Evolutionary conservation across 2,797 vertebrate genomes (phyloP).

Genomic region (Triplophysa yarkandensis): DNA sequence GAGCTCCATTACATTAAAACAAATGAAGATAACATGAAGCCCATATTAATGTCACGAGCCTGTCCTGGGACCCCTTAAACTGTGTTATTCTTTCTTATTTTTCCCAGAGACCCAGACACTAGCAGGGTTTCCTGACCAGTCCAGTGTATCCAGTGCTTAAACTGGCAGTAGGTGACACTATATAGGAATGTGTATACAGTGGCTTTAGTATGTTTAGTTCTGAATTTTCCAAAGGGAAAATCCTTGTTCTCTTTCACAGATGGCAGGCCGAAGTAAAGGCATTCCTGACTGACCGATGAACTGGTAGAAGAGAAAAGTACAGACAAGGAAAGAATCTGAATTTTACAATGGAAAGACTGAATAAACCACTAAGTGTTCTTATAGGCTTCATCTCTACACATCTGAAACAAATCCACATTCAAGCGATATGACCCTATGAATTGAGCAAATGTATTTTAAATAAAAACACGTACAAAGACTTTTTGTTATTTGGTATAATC

Average conservation of each 20-base stretch:
- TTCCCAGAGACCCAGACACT: too few relatives aligned
- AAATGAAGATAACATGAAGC: too few relatives aligned
- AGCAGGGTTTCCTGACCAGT: too few relatives aligned
- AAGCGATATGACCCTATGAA: not conserved
- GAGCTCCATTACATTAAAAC: too few relatives aligned
- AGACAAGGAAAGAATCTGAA: constrained; percentile 48
- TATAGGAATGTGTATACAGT: too few relatives aligned
- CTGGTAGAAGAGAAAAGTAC: constrained; percentile 16
- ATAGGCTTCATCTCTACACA: not conserved
- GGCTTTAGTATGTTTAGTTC: not conserved
- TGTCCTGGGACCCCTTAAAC: not conserved
- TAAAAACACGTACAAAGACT: not conserved
- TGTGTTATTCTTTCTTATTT: too few relatives aligned
- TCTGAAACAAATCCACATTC: not conserved
- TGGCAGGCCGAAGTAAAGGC: constrained; percentile 5
- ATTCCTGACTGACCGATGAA: constrained; percentile 37
- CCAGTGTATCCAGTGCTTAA: not conserved
- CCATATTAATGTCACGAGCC: not conserved
- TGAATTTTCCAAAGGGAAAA: not conserved
- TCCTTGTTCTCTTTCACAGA: constrained; percentile 16
- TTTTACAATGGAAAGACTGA: constrained; percentile 54
- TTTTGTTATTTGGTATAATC: too few relatives aligned
- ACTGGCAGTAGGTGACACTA: not conserved
- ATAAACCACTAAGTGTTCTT: constrained; percentile 5
- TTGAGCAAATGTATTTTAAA: not conserved